A percentile compares a stretch with the other conserved stretches of the same genome.
Evolutionary conservation across 2,113 vertebrate species (phyloP).

Genomic region (Ploceus nigricollis): DNA sequence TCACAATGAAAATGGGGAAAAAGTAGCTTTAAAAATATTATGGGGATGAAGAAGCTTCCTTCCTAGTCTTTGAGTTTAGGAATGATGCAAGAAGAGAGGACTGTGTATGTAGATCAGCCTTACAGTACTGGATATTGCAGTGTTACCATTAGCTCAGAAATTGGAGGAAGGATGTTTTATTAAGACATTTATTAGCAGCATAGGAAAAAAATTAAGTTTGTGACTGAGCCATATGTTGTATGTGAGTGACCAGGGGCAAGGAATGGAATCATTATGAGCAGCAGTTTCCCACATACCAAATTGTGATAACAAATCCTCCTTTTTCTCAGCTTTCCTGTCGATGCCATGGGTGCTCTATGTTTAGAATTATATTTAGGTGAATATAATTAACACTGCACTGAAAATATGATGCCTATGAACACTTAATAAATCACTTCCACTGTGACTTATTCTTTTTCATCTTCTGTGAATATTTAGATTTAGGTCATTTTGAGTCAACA

Average conservation of each 20-base stretch:
- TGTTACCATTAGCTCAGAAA: not conserved
- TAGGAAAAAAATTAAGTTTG: not conserved
- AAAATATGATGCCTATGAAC: not conserved
- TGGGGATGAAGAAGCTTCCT: not conserved
- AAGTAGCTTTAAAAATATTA: not conserved
- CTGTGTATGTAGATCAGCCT: not conserved
- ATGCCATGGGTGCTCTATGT: fast-evolving
- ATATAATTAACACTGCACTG: not conserved
- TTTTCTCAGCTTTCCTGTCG: not conserved
- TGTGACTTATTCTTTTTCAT: not conserved
- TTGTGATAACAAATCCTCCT: not conserved
- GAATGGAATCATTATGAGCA: not conserved
- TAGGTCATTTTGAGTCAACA: not conserved
- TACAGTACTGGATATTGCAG: not conserved
- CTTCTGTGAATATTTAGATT: not conserved
- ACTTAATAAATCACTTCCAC: not conserved
- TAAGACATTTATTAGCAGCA: not conserved
- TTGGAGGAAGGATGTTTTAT: not conserved
- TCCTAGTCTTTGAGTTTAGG: not conserved
- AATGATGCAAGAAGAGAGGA: not conserved
- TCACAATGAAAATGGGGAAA: not conserved
- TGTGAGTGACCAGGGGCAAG: not conserved
- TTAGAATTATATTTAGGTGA: too few species aligned
- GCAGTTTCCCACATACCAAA: not conserved
- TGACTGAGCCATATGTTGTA: not conserved